phyloP scores from a whole-genome alignment of 1,140 invertebrate genomes.

The Zaprionus nigranus region DNA sequence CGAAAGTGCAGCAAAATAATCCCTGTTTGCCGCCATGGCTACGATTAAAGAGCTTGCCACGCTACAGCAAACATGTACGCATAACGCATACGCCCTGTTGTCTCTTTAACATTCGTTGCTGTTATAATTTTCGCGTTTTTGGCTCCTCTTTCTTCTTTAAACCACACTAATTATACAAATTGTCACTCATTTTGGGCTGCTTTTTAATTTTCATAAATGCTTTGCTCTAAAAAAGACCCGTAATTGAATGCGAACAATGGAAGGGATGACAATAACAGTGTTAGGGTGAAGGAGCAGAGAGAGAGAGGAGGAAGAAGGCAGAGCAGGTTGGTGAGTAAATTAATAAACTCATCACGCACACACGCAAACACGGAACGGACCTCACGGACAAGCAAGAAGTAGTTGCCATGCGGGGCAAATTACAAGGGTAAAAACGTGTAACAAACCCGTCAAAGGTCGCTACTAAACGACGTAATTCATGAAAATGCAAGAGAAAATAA shows the following conservation, averaged over 20 bases:
- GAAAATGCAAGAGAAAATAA: constrained; percentile 18
- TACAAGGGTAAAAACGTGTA: constrained; percentile 61
- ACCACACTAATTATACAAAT: constrained; percentile 62
- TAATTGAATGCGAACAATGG: constrained; percentile 59
- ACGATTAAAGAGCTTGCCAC: neutral
- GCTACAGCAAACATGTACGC: neutral
- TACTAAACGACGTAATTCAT: constrained; percentile 65
- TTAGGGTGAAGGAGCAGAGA: neutral
- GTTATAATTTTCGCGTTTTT: neutral
- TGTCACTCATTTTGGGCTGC: constrained; percentile 59
- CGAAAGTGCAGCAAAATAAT: neutral
- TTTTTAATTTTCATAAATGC: constrained; percentile 69
- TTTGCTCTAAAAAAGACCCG: constrained; percentile 55
- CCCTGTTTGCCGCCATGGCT: neutral
- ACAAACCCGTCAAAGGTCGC: constrained; percentile 60
- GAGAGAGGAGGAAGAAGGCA: neutral
- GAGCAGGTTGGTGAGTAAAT: constrained; percentile 14
- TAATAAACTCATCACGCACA: constrained; percentile 70
- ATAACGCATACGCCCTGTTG: constrained; percentile 49
- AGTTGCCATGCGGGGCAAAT: constrained; percentile 6
- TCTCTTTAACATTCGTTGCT: neutral
- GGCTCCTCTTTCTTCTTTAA: neutral
- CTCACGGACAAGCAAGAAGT: neutral
- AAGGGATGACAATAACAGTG: constrained; percentile 21
- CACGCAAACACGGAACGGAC: constrained; percentile 46